Conservation (phyloP, 37 sponge, comb jelly and placozoan species). For the Eunapius fragilis region DNA sequence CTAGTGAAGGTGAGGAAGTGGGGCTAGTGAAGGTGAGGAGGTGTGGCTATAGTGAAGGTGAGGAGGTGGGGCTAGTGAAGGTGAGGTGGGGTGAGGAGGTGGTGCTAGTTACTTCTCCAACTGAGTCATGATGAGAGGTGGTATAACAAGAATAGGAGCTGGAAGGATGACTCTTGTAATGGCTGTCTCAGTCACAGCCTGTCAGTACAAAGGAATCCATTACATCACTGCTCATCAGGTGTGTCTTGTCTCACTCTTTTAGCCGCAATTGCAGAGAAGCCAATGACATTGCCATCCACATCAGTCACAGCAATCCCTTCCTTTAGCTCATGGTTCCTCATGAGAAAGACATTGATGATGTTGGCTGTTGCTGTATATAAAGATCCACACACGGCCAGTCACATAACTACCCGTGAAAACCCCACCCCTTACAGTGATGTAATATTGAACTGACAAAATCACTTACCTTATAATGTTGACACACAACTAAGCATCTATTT, state of each 20-base stretch:
- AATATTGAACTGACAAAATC: too few species aligned
- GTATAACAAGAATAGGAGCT: constrained; percentile 78
- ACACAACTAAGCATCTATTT: too few species aligned
- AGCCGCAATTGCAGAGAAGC: constrained; percentile 78
- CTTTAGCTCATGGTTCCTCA: constrained; percentile 81
- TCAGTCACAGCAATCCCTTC: constrained; percentile 85
- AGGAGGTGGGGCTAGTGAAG: background rate
- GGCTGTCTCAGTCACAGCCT: constrained; percentile 82
- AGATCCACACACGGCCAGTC: too few species aligned
- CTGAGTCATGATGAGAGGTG: constrained; percentile 77
- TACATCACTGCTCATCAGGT: too few species aligned
- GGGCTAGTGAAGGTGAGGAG: background rate
- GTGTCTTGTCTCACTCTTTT: constrained; percentile 27
- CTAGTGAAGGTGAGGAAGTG: too few species aligned
- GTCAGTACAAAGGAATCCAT: background rate
- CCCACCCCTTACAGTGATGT: too few species aligned
- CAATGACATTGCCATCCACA: constrained; percentile 57
- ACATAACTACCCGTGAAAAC: too few species aligned
- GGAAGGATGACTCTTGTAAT: constrained; percentile 75
- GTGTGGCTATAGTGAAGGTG: background rate
- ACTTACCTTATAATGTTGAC: too few species aligned
- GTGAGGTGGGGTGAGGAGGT: background rate
- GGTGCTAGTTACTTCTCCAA: constrained; percentile 64
- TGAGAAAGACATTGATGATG: constrained; percentile 73
- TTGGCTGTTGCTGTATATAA: constrained; percentile 78